A percentile compares a stretch with the other conserved stretches of the same genome.
Evolutionary conservation across 2,797 vertebrate genomes (phyloP).

Genomic region (Chrosomus eos): DNA sequence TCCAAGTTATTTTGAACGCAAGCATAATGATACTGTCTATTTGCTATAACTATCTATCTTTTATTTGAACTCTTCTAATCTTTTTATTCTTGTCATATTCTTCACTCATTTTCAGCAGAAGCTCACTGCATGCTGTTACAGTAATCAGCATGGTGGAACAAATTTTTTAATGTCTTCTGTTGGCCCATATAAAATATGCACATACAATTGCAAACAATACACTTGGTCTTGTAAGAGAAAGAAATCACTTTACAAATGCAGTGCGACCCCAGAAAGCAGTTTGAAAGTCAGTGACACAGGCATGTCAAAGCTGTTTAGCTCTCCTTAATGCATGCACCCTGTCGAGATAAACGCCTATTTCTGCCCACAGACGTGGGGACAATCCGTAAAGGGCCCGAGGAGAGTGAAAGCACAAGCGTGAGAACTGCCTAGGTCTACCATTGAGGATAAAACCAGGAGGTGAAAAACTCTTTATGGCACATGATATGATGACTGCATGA

Average conservation of each 20-base stretch:
- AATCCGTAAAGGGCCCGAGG: conserved; percentile 37
- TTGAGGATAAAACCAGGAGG: neutral
- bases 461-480: conserved; percentile 2
- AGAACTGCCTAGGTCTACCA: conserved; percentile 6
- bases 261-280: conserved; percentile 34
- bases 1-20: neutral
- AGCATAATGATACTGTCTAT: neutral
- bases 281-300: conserved; percentile 40
- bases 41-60: neutral
- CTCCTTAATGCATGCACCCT: conserved; percentile 51
- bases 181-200: conserved; percentile 17
- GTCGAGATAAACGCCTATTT: conserved; percentile 51
- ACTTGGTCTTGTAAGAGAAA: conserved; percentile 3
- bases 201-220: conserved; percentile 21
- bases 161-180: conserved; percentile 38
- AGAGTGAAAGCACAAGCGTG: conserved; percentile 6
- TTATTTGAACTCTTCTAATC: neutral
- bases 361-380: conserved; percentile 34
- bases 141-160: conserved; percentile 26
- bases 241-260: conserved; percentile 34
- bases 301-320: conserved; percentile 54
- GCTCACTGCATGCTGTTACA: conserved; percentile 12
- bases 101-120: neutral
- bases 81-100: neutral
- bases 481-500: conserved; percentile 17